Conservation (phyloP, 2,797 vertebrate genomes). For the Distichodus sexfasciatus region DNA sequence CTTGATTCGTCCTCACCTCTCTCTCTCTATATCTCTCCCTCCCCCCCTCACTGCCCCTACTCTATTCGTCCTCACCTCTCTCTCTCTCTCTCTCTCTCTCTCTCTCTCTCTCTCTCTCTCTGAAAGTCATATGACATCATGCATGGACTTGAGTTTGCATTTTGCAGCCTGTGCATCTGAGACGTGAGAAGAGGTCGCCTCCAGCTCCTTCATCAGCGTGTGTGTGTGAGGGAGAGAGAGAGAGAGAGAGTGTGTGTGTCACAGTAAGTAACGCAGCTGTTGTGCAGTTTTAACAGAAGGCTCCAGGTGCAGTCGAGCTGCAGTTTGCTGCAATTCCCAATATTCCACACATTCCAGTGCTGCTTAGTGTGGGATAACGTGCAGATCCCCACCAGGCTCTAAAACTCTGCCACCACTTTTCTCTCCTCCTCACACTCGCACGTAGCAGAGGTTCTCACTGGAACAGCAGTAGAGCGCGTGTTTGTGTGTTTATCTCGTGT, state of each 20-base stretch:
- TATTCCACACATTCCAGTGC: neutral
- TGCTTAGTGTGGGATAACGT: no score
- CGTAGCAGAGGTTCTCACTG: no score
- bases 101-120: no score
- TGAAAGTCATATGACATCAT: constrained; percentile 6
- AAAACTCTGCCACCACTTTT: neutral
- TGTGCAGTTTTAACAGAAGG: neutral
- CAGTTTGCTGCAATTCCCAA: neutral
- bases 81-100: no score
- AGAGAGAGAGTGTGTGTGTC: constrained; percentile 10
- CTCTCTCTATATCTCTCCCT: no score
- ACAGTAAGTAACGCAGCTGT: neutral
- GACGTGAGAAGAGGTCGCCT: neutral
- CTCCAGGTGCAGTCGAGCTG: neutral
- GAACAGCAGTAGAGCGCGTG: no score
- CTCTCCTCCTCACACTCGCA: no score
- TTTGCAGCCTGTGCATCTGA: constrained; percentile 20
- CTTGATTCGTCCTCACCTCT: no score
- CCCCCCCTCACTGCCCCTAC: no score
- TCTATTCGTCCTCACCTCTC: no score
- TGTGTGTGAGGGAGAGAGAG: no score
- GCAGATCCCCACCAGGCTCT: neutral
- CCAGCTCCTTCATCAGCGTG: constrained; percentile 37
- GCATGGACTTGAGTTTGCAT: constrained; percentile 19
- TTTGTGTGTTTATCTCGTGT: no score